Evolutionary conservation across 2,888 invertebrate genomes (phyloP), one percentile per base, ranked within the genome.

Genomic region (Cistogaster globosa): DNA sequence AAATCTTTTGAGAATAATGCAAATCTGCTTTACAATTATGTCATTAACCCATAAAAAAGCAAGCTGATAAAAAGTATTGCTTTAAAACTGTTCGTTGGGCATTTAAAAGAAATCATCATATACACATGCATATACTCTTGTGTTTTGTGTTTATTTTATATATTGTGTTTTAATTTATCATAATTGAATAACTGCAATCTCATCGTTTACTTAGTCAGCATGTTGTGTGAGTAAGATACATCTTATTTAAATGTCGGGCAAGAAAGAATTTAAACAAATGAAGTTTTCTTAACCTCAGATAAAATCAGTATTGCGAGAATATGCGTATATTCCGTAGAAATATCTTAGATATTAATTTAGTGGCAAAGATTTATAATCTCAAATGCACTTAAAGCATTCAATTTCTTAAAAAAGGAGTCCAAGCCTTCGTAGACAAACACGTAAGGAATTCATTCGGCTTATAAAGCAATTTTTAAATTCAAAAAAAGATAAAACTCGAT

Each of bases 221-320:
- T 68, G 14, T 36, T 20, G 36, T 36, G 12, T n/a, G 18, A 51
- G 16, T 16, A 51, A 20, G 20, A 42, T 6, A 65, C n/a, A 51
- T 51, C 32, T 51, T 67, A 67, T 67, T 67, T 67, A 51, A 67
- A 67, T 32, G 67, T 51, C 48, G 16, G 5, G 32, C 7, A 67
- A 51, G 32, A 48, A 26, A 18, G 14, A 18, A 20, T 18, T 53
- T 18, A 67, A 51, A 20, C 18, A 51, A 53, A 36, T 20, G 18
- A 53, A 7, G 20, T 53, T 51, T 36, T 14, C 14, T 6, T 67
- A 36, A 68, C 53, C 36, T 18, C 18, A 53, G 36, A 32, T 45
- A 14, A 4, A 51, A n/a, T 11, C 12, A 32, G 45, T 45, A 45
- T 45, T 45, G 45, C 14, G 1, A 11, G 38, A 38, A 38, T 2